Base-by-base conservation (phyloP, 2,888 invertebrate genomes). In the Stomorhina lunata region DNA sequence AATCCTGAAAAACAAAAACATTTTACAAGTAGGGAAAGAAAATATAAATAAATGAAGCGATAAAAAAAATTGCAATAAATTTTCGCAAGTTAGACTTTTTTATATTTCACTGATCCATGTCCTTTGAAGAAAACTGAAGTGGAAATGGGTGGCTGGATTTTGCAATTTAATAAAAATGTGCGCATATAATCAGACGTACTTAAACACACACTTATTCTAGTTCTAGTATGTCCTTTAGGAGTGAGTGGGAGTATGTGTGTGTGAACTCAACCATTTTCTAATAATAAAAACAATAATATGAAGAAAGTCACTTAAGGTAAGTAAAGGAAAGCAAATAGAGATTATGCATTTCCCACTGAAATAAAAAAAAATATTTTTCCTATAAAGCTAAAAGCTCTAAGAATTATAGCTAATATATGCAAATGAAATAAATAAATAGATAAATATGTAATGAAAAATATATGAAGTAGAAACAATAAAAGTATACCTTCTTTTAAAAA, bases 351-450 rank as follows among this genome's bases (percentile, higher is more conserved):
- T 63, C n/a, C 80, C 63, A 82, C 25, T 20, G 20, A 66, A 34
- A 34, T 20, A 65, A 63, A 50, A 53, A 66, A 59, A 25, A 66
- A 71, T 72, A 61, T 66, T 61, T n/a, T 63, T 45, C 53, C 25
- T 27, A 66, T 53, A 59, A 40, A 79, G 79, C 79, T 79, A 73
- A 80, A 79, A 69, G 65, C 75, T 75, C 15, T 17, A 57, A 75
- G 82, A 90, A 89, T 90, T 87, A 90, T 90, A 87, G 89, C 88
- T 85, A 87, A 86, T 86, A 83, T 87, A 90, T 90, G 90, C 89
- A 90, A 90, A 90, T 90, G 86, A 87, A 88, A 87, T 88, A 87
- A 85, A 53, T 61, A 69, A 45, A 32, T 57, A 87, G 88, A 87
- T 88, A 87, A 85, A 53, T 61, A 69, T 37, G 37, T 57, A 73